These are phyloP conservation scores for Aphidoletes aphidimyza DNA, from an alignment of 2,888 invertebrate genomes.

Conservation along the genomic window DNA sequence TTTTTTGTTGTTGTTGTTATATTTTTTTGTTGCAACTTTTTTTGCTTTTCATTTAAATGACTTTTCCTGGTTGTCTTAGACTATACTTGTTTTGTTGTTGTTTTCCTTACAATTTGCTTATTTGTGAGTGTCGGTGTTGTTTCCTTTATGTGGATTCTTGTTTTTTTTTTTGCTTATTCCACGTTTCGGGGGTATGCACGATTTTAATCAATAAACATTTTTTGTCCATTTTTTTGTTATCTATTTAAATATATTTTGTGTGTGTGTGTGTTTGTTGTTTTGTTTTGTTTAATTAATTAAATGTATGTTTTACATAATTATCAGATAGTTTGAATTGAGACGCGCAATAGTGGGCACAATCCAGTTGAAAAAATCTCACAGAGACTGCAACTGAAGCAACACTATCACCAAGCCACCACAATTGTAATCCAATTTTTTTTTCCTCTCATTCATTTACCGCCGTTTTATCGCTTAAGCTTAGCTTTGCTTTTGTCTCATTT, in stretches of 20 bases:
- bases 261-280: too few relatives aligned
- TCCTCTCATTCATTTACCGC: neutral
- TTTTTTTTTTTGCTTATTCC: neutral
- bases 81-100: neutral
- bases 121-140: slow-evolving; percentile 51
- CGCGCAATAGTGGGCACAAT: neutral
- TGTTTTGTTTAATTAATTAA: too few relatives aligned
- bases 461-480: too few relatives aligned
- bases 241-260: slow-evolving; percentile 48
- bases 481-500: slow-evolving; percentile 5
- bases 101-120: slow-evolving; percentile 46
- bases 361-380: neutral
- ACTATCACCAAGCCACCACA: neutral
- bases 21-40: neutral
- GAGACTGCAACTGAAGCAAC: neutral
- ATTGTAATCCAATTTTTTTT: neutral
- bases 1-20: neutral
- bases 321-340: slow-evolving; percentile 21
- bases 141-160: slow-evolving; percentile 12
- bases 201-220: slow-evolving; percentile 35
- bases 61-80: slow-evolving; percentile 51
- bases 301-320: slow-evolving; percentile 51
- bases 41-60: neutral
- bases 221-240: slow-evolving; percentile 13
- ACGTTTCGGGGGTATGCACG: slow-evolving; percentile 39